Evolutionary conservation across 2,888 invertebrate genomes (phyloP).

Genomic region (Thereva unica): DNA sequence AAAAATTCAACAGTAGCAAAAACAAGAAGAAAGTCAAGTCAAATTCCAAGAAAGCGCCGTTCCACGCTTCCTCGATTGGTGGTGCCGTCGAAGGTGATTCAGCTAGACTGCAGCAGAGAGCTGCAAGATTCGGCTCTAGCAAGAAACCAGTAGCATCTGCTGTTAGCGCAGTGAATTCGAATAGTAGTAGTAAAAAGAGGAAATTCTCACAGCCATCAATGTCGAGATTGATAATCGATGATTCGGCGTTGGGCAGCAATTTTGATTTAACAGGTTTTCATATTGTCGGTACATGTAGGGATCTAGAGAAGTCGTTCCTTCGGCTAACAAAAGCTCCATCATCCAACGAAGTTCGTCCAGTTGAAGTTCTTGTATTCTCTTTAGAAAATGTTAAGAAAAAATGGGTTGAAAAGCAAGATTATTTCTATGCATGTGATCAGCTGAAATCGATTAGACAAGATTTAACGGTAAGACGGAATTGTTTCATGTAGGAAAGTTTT

Average conservation of each 20-base stretch:
- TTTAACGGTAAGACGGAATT: conserved; percentile 79
- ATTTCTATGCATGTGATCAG: conserved; percentile 97
- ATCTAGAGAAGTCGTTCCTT: conserved; percentile 95
- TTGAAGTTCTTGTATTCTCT: conserved; percentile 80
- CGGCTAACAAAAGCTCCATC: conserved; percentile 95
- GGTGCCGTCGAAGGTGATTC: conserved; percentile 73
- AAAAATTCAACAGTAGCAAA: conserved; percentile 52
- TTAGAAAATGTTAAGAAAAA: conserved; percentile 87
- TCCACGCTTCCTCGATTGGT: conserved; percentile 70
- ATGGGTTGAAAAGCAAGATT: conserved; percentile 90
- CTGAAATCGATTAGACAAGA: conserved; percentile 98
- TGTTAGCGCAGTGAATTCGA: conserved; percentile 48
- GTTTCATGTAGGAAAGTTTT: conserved; percentile 23
- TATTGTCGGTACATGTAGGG: conserved; percentile 91
- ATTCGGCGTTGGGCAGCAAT: conserved; percentile 65
- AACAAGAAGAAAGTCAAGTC: conserved; percentile 57
- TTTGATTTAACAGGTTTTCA: conserved; percentile 86
- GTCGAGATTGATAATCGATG: conserved; percentile 60
- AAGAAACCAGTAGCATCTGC: conserved; percentile 52
- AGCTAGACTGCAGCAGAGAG: conserved; percentile 82
- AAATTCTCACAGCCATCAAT: conserved; percentile 48
- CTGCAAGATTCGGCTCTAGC: conserved; percentile 73
- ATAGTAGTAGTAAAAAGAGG: conserved; percentile 25
- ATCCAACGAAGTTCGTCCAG: conserved; percentile 88
- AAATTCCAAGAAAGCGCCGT: conserved; percentile 60